Conservation (phyloP, 2,113 vertebrate genomes). For the Tragulus kanchil region DNA sequence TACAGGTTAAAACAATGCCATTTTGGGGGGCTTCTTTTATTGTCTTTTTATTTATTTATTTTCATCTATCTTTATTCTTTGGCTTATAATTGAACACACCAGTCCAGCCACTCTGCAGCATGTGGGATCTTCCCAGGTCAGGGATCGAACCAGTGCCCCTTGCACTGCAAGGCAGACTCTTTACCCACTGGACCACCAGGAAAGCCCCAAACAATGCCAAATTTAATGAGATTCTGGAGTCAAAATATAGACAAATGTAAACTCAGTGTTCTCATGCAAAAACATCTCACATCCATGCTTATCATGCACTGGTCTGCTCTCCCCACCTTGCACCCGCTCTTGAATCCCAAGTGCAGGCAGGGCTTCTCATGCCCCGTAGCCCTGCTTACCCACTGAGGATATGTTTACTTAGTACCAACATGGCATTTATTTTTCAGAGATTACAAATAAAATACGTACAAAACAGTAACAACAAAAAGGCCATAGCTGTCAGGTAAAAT, state of each 20-base stretch:
- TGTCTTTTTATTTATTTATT: no score
- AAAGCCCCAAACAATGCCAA: neutral
- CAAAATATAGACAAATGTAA: neutral
- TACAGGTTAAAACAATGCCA: neutral
- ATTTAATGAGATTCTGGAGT: neutral
- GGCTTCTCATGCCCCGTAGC: neutral
- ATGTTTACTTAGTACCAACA: neutral
- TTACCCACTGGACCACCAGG: no score
- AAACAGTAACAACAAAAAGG: neutral
- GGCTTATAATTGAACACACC: no score
- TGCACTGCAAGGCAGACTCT: no score
- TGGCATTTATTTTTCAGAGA: neutral
- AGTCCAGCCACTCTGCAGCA: no score
- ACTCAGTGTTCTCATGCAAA: neutral
- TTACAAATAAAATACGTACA: neutral
- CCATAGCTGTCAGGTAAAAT: neutral
- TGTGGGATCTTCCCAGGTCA: no score
- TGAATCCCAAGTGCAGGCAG: neutral
- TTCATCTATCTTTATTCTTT: no score
- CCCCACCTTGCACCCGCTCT: neutral
- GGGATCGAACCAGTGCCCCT: no score
- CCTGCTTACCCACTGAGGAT: neutral
- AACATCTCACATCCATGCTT: neutral
- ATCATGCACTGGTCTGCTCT: rapidly evolving
- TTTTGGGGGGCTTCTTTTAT: no score